Evolutionary conservation across 2,113 vertebrate genomes (phyloP).

Genomic region (Camelus dromedarius): DNA sequence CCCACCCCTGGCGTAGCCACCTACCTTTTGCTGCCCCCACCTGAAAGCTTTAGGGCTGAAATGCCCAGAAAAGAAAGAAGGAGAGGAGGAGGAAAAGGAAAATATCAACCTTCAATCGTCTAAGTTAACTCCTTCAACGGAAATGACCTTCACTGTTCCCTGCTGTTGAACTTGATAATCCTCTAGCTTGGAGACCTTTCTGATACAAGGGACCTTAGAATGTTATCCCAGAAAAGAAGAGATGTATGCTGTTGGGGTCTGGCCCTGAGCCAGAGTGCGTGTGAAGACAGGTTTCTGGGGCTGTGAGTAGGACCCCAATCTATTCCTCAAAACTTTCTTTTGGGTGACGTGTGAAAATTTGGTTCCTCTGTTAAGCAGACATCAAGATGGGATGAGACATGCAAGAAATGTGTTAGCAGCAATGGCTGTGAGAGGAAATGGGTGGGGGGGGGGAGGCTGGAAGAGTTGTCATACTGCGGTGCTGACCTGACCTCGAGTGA

Average conservation of each 20-base stretch:
- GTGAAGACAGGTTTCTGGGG: background rate
- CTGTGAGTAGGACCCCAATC: background rate
- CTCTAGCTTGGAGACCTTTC: background rate
- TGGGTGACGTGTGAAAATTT: background rate
- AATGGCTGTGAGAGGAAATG: background rate
- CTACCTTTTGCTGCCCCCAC: background rate
- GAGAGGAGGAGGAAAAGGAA: background rate
- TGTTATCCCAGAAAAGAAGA: background rate
- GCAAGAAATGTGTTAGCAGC: background rate
- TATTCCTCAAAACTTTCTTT: background rate
- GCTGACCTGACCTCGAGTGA: background rate
- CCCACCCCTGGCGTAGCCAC: rapidly evolving
- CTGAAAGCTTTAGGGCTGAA: background rate
- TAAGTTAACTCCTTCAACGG: background rate
- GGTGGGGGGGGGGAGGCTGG: background rate
- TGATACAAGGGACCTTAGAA: background rate
- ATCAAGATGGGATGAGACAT: background rate
- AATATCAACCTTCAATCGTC: background rate
- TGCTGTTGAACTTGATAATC: background rate
- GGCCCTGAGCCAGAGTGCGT: background rate
- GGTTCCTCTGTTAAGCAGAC: background rate
- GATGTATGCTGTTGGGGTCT: background rate
- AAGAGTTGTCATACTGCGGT: background rate
- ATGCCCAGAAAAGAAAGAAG: background rate
- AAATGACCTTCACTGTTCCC: background rate